Conservation (phyloP, 2,797 vertebrate genomes). For the Avahi laniger region DNA sequence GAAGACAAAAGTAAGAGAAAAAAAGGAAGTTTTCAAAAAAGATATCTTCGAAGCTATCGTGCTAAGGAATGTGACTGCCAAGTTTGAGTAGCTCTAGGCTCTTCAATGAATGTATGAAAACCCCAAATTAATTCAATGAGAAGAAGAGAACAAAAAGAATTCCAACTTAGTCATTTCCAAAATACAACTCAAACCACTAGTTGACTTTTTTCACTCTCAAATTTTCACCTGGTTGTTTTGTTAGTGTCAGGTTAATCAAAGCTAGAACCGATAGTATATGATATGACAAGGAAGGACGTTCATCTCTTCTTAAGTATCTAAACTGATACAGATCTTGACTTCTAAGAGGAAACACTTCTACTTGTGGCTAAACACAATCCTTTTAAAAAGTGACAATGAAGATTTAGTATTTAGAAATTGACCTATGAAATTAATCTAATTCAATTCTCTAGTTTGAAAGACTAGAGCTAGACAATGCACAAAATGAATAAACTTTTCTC, state of each 20-base stretch:
- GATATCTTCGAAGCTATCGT: not conserved
- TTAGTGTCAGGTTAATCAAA: not conserved
- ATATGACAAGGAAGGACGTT: not conserved
- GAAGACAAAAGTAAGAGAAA: constrained; percentile 27
- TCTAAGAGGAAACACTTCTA: not conserved
- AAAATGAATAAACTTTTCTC: not conserved
- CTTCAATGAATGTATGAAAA: constrained; percentile 6
- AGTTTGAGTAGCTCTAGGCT: not conserved
- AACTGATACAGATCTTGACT: not conserved
- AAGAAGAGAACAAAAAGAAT: not conserved
- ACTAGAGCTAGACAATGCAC: not conserved
- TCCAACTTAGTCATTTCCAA: not conserved
- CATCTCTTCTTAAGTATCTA: not conserved
- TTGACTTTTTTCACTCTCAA: not conserved
- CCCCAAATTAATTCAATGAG: not conserved
- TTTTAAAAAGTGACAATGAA: not conserved
- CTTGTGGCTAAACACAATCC: not conserved
- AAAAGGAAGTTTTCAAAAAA: not conserved
- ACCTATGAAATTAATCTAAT: not conserved
- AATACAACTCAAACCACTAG: not conserved
- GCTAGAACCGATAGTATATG: not conserved
- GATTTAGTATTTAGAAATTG: not conserved
- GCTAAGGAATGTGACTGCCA: not conserved
- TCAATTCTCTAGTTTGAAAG: not conserved
- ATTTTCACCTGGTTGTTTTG: not conserved